Conservation (phyloP, 1,140 invertebrate genomes). For the Ceratitis capitata region DNA sequence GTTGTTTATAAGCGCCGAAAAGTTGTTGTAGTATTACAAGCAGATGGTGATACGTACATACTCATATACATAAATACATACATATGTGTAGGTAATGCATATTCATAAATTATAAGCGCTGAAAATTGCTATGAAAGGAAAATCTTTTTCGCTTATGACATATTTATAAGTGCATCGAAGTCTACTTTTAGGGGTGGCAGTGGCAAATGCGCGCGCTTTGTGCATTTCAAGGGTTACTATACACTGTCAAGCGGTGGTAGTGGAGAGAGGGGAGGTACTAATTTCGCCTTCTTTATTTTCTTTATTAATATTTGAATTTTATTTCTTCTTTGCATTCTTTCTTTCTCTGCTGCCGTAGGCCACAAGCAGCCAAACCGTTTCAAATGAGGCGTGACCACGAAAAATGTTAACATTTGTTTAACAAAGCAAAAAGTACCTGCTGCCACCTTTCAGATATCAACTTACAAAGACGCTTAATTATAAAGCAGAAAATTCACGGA, state of each 20-base stretch:
- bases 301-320: neutral
- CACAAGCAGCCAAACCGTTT: neutral
- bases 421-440: neutral
- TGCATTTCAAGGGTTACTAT: neutral
- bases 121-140: slow-evolving; percentile 27
- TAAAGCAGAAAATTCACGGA: neutral
- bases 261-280: neutral
- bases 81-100: neutral
- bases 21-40: neutral
- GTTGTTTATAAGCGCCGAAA: slow-evolving; percentile 10
- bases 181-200: slow-evolving; percentile 5
- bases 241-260: neutral
- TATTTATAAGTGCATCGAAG: neutral
- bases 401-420: slow-evolving; percentile 33
- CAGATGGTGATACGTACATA: neutral
- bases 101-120: slow-evolving; percentile 26
- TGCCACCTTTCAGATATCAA: neutral
- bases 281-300: neutral
- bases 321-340: neutral
- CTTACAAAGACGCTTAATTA: slow-evolving; percentile 18
- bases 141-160: neutral
- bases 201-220: neutral
- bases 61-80: neutral
- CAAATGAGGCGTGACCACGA: slow-evolving; percentile 4
- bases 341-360: neutral